A percentile compares a stretch with the other conserved stretches of the same genome.
phyloP scores from a whole-genome alignment of 1,140 invertebrate species.

The Pseudachorutes palmiensis region DNA sequence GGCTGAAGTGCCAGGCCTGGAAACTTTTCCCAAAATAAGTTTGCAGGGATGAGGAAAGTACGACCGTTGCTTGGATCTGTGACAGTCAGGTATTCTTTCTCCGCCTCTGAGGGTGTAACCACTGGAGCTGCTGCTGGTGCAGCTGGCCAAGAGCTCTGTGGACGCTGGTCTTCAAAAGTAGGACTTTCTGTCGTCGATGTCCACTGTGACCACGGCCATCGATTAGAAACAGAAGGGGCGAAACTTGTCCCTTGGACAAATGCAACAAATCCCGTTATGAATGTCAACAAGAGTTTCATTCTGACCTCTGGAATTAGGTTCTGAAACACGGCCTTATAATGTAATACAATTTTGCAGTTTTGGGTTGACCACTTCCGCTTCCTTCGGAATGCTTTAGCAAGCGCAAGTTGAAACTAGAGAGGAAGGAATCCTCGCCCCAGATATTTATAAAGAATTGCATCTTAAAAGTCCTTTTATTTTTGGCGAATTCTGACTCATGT shows the following conservation, averaged over 20 bases:
- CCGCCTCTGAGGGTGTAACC: not conserved
- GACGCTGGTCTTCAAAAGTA: not conserved
- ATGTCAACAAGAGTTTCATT: too few relatives aligned
- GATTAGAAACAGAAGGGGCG: not conserved
- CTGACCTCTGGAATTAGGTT: too few relatives aligned
- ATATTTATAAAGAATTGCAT: too few relatives aligned
- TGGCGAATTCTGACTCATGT: too few relatives aligned
- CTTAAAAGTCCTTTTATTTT: too few relatives aligned
- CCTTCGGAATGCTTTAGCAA: too few relatives aligned
- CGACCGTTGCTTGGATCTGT: slow-evolving; percentile 12
- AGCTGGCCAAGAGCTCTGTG: not conserved
- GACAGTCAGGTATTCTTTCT: slow-evolving; percentile 8
- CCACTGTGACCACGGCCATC: slow-evolving; percentile 11
- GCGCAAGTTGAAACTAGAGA: too few relatives aligned
- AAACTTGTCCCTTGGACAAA: not conserved
- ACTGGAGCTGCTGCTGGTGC: not conserved
- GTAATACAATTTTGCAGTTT: too few relatives aligned
- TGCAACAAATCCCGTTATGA: too few relatives aligned
- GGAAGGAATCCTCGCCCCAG: too few relatives aligned
- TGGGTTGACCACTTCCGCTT: too few relatives aligned
- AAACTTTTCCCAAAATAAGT: slow-evolving; percentile 13
- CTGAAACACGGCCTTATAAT: too few relatives aligned
- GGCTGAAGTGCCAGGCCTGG: not conserved
- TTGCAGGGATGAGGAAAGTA: slow-evolving; percentile 12
- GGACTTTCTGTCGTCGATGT: not conserved